Evolutionary conservation across 2,797 vertebrate species (phyloP).

Genomic region (Acanthiza pusilla): DNA sequence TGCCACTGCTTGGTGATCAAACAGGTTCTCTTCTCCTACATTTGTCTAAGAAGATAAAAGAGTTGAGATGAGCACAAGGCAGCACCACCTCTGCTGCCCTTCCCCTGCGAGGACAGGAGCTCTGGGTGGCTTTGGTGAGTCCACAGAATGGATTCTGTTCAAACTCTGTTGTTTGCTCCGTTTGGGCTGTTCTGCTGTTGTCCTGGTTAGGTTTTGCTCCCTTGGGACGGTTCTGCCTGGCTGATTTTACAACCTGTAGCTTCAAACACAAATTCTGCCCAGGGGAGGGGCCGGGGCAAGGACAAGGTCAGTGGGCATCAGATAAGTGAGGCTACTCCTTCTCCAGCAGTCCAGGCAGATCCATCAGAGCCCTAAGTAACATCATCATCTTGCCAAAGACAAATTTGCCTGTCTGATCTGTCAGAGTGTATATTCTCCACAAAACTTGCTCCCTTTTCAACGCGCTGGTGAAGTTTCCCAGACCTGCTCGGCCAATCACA

Average conservation of each 20-base stretch:
- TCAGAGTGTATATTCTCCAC: neutral
- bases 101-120: neutral
- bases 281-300: neutral
- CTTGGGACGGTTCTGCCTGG: neutral
- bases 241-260: neutral
- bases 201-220: neutral
- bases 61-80: neutral
- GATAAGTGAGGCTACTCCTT: neutral
- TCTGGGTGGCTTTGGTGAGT: neutral
- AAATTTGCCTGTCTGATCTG: neutral
- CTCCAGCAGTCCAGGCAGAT: neutral
- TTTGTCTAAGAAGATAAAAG: neutral
- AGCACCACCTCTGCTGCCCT: conserved; percentile 32
- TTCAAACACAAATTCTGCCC: neutral
- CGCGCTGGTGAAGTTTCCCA: neutral
- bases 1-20: neutral
- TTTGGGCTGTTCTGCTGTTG: neutral
- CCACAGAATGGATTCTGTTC: neutral
- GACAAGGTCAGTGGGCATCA: neutral
- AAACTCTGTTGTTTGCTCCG: neutral
- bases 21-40: neutral
- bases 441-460: neutral
- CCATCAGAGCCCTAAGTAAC: neutral
- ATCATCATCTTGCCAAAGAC: neutral
- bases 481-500: neutral